Evolutionary conservation across 2,888 invertebrate genomes (phyloP).

Genomic region (Nudaria mundana): DNA sequence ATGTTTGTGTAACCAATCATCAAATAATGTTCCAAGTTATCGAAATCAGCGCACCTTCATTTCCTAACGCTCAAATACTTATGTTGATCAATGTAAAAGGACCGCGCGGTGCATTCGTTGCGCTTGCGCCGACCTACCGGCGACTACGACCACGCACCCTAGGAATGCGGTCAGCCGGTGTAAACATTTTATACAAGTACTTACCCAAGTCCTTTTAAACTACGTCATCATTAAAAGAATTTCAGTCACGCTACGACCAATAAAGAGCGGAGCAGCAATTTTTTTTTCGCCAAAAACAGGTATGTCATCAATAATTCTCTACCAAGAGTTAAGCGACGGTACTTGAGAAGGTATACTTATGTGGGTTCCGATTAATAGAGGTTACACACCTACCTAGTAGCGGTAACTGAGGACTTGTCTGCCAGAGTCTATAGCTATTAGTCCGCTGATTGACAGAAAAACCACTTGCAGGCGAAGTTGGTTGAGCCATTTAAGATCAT

Average conservation of each 20-base stretch:
- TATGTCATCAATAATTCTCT: too few species aligned
- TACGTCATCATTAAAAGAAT: not conserved
- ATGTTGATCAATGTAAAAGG: slow-evolving; percentile 30
- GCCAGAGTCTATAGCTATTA: too few species aligned
- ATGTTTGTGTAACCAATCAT: too few species aligned
- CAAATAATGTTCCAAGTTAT: not conserved
- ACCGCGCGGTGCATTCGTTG: slow-evolving; percentile 22
- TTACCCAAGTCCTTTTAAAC: not conserved
- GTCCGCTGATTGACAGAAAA: too few species aligned
- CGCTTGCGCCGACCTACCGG: slow-evolving; percentile 16
- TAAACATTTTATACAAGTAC: slow-evolving; percentile 22
- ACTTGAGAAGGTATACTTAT: too few species aligned
- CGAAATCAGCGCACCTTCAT: slow-evolving; percentile 6
- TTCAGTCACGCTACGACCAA: too few species aligned
- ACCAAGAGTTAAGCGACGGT: too few species aligned
- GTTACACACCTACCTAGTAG: too few species aligned
- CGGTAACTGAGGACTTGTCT: too few species aligned
- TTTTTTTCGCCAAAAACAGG: not conserved
- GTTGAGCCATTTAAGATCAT: too few species aligned
- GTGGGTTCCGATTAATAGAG: too few species aligned
- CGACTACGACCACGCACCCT: slow-evolving; percentile 36
- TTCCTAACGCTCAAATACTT: slow-evolving; percentile 34
- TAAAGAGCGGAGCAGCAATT: not conserved
- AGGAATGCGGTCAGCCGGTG: slow-evolving; percentile 59
- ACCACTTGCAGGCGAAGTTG: too few species aligned